Base-by-base conservation (phyloP, 2,797 vertebrate species). In the Falco rusticolus region DNA sequence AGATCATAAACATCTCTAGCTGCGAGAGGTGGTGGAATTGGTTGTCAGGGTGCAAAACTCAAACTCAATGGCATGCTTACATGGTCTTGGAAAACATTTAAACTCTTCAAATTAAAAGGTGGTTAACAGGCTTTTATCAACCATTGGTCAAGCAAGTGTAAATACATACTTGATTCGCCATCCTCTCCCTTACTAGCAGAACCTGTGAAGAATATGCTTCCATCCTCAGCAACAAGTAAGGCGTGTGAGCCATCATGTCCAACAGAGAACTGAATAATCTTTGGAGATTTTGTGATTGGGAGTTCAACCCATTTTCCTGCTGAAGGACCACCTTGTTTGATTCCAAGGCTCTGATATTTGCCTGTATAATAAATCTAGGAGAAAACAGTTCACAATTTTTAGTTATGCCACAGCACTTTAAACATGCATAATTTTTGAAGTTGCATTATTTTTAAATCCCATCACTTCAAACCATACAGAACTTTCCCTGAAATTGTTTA, bases 141-240 rank as follows among this genome's bases (percentile, higher is more conserved):
- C 5, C 10, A 60, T 2, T 47, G n/a, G 26, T 71, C 53, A 93
- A 69, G 39, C 6, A 87, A 93, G 18, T 29, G 26, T 31, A 57
- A 54, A 76, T 69, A 98, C 97, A 48, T 99, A 99, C 99, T 99
- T 95, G 99, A 99, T 93, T 99, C 99, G 25, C 99, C 99, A 77
- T 99, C 99, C 94, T 99, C 99, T 96, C 99, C 99, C 98, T 99
- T 99, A 98, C 99, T 99, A 86, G 99, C 99, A 70, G 99, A 99
- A 66, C 99, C 99, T 25, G 99, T 99, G 92, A 99, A 99, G 98
- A 99, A 99, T 91, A 99, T 99, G 83, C 99, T 99, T 94, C 99
- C 99, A 81, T 99, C 99, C 93, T 99, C 99, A 29, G 99, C 99
- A 88, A 99, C 99, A 57, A 99, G 98, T 89, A 99, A 98, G 25